Base-by-base conservation (phyloP, 2,797 vertebrate species). In the Cottoperca gobio region DNA sequence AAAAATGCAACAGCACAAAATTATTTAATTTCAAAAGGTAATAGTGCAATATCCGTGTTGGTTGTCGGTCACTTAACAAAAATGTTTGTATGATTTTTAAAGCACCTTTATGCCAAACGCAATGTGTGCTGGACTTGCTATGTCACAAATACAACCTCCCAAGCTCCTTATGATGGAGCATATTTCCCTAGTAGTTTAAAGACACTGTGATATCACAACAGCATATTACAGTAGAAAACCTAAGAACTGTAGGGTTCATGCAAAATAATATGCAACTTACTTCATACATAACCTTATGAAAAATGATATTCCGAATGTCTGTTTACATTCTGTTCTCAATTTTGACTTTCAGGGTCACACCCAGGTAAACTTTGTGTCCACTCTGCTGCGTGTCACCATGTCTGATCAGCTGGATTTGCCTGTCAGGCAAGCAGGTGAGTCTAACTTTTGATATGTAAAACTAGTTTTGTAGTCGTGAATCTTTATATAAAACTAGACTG, bases 351-450 rank as follows among this genome's bases (percentile, higher is more conserved):
- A 99, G 98, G 96, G 96, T 91, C 97, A 99, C 91, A 93, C 96
- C 71, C 97, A 97, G 86, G 95, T 97, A 90, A 99, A 97, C 94
- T 99, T 99, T 92, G 95, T 98, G 92, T 98, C 98, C 81, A 96
- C 97, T 64, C 93, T 99, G 89, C 97, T 99, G 91, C 97, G 96
- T 83, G 95, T 99, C 89, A 99, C 98, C 87, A 99, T 99, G 97
- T 97, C 98, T 8, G 97, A 99, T 78, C 97, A 99, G 89, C 94
- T 99, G 95, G 98, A 99, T 95, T 95, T 99, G 94, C 96, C 97
- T 78, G 96, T 99, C 84, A 96, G 98, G 83, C 98, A 99, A 95
- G 98, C 98, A 97, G 98, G 98, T 96, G 94, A 95, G 96, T 64
- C 16, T 11, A 31, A 35, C 74, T 17, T 10, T 21, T 31, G 1